Evolutionary conservation across 1,140 invertebrate genomes (phyloP), one percentile per base, ranked within the genome.

Genomic region (Ladona fulva): DNA sequence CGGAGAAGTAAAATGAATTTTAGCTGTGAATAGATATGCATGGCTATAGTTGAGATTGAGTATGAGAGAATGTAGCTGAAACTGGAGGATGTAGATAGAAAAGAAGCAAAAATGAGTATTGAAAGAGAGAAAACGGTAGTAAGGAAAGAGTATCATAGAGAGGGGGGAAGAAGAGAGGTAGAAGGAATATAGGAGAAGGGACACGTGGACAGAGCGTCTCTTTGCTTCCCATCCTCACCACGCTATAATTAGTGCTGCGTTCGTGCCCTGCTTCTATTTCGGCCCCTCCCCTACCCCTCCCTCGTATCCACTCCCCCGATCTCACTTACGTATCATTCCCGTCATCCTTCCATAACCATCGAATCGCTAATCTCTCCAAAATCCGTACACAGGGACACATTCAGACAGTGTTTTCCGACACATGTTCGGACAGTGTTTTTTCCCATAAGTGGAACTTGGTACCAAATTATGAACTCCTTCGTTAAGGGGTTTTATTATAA

Each of bases 251-350:
- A 66, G 52, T 12, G 52, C n/a, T 16, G 16, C 52, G 52, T 66
- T 66, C n/a, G 52, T 66, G 52, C 52, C 52, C 52, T 66, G 52
- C 52, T 66, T 66, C 52, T 66, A 66, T 66, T 66, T 66, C 52
- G 16, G n/a, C 52, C 52, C 52, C 52, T 66, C n/a, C 52, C 52
- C 52, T 66, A 3, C n/a, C 52, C 14, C 52, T 66, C 52, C n/a
- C 12, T 66, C 44, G n/a, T n/a, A n/a, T 52, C 44, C 19, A 10
- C 44, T 52, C 44, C 44, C 44, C 44, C 52, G 5, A 66, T 66
- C 52, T 22, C 52, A 66, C 52, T 22, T 37, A 37, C 29, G 29
- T 37, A 37, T 37, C 29, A 37, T 37, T 37, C 29, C 29, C 29
- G 29, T 37, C 29, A 37, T 37, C 29, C 29, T 37, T 37, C 29